A percentile compares a stretch with the other conserved stretches of the same genome.
These are phyloP conservation scores for Fratercula arctica DNA, from an alignment of 2,797 vertebrate species.

Conservation along the genomic window DNA sequence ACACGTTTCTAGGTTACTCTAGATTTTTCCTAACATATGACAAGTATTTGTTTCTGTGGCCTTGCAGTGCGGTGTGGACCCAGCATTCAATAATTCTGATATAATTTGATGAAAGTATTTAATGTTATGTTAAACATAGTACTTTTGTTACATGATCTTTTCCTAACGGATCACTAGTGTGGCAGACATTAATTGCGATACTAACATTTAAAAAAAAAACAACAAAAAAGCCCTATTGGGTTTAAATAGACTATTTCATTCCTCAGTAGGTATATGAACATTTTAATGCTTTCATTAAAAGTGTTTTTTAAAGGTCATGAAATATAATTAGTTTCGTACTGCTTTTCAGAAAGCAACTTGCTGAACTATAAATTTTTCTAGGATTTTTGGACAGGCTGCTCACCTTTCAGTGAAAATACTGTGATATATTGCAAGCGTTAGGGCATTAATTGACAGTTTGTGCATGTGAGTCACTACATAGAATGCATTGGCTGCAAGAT, in stretches of 20 bases:
- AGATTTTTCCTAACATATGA: slow-evolving; percentile 20
- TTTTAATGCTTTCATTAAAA: slow-evolving; percentile 26
- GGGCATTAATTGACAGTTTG: neutral
- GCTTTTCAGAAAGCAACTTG: slow-evolving; percentile 7
- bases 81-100: neutral
- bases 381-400: neutral
- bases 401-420: neutral
- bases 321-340: neutral
- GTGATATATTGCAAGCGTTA: neutral
- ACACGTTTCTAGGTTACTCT: slow-evolving; percentile 33
- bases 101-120: slow-evolving; percentile 44
- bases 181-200: neutral
- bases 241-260: slow-evolving; percentile 7
- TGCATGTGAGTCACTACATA: neutral
- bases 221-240: neutral
- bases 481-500: neutral
- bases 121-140: slow-evolving; percentile 40
- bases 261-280: neutral
- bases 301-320: neutral
- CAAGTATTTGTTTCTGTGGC: slow-evolving; percentile 29
- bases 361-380: neutral
- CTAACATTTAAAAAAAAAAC: neutral
- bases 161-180: slow-evolving; percentile 49
- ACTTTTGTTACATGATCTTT: slow-evolving; percentile 39
- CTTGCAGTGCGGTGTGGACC: neutral